Base-by-base conservation (phyloP, 2,888 invertebrate species). In the Eilema depressum region DNA sequence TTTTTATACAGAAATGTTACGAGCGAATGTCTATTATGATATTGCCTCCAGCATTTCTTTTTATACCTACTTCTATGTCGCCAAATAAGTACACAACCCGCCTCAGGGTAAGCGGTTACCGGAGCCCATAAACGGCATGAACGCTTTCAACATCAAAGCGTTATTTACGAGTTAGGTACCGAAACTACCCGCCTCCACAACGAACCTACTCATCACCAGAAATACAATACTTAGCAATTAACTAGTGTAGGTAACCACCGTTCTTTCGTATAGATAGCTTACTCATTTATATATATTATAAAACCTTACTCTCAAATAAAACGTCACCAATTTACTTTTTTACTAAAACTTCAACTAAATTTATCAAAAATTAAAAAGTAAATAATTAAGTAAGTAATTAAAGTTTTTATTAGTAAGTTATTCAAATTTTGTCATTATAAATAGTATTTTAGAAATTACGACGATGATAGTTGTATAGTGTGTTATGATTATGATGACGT, bases 11-110 rank as follows among this genome's bases (percentile, higher is more conserved):
- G 5, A 47, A 47, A 47, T 47, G 47, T 47, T 47, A 7, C 47
- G 7, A 20, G 53, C 10, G 53, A 20, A 53, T n/a, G 53, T 8
- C 4, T 53, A 53, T 20, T 47, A 20, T 47, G 47, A 41, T 17
- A 17, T 47, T 20, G 47, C 47, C 47, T 47, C 17, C n/a, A 53
- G 53, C 53, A n/a, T 53, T 53, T 53, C n/a, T 10, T 53, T 53
- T 53, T 53, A 47, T 47, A 53, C 33, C 33, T 37, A 37, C 53
- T n/a, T 53, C 53, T 53, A n/a, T 53, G n/a, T 53, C n/a, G 53
- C n/a, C 20, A n/a, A 53, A 53, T 10, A 53, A 53, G 10, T n/a
- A n/a, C 53, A n/a, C n/a, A 0, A 3, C 5, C n/a, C 17, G 53
- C 20, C 53, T 53, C 2, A 53, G 53, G 53, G n/a, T 53, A 53